Conservation (phyloP, 1,140 invertebrate species). For the Aporrectodea caliginosa region DNA sequence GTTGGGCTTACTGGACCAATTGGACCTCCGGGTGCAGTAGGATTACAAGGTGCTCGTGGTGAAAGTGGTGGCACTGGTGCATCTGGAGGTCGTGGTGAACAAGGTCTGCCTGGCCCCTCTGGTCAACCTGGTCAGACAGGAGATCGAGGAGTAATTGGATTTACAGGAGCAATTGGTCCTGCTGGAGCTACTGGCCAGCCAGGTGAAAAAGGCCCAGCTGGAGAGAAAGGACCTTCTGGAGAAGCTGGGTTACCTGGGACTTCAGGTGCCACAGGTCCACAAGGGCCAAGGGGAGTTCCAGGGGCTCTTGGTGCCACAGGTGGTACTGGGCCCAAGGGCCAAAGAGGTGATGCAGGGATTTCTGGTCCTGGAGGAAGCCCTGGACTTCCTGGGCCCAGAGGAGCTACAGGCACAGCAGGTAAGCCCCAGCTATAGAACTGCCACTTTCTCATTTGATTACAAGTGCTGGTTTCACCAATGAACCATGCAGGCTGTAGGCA, state of each 20-base stretch:
- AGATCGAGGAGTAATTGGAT: conserved; percentile 17
- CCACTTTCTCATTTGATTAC: too few relatives aligned
- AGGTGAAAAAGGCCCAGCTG: conserved; percentile 19
- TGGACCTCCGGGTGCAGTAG: neutral
- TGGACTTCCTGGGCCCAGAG: neutral
- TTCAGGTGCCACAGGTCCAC: conserved; percentile 10
- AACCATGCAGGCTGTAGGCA: too few relatives aligned
- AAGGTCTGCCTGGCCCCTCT: neutral
- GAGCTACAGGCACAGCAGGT: conserved; percentile 1
- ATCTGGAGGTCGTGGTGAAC: neutral
- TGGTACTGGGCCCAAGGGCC: conserved; percentile 4
- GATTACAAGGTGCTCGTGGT: neutral
- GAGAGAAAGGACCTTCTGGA: neutral
- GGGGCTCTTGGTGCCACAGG: conserved; percentile 7
- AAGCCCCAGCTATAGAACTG: too few relatives aligned
- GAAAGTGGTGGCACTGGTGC: neutral
- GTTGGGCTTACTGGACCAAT: neutral
- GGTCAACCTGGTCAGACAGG: conserved; percentile 36
- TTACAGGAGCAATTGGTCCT: conserved; percentile 23
- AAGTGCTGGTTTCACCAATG: too few relatives aligned
- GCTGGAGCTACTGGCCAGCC: conserved; percentile 19
- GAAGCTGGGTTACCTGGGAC: neutral
- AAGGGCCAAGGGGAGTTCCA: conserved; percentile 1
- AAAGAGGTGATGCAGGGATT: neutral
- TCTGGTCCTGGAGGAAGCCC: neutral